A percentile compares a stretch with the other conserved stretches of the same genome.
Conservation (phyloP, 1,140 invertebrate species). For the Stenopsyche tienmushanensis region DNA sequence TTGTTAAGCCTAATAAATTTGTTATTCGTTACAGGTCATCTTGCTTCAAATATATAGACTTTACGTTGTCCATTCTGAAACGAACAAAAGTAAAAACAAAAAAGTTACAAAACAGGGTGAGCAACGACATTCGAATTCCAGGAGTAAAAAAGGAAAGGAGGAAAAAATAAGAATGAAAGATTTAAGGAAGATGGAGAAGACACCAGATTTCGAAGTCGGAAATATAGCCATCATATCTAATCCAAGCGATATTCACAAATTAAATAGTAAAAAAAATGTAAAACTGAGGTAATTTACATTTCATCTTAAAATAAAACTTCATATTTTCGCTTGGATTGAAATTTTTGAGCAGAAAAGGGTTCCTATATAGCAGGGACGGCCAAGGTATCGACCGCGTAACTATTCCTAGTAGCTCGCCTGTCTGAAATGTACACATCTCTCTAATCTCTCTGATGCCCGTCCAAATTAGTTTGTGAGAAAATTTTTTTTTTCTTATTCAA, state of each 20-base stretch:
- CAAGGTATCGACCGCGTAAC: conserved; percentile 9
- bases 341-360: conserved; percentile 38
- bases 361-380: conserved; percentile 8
- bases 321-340: conserved; percentile 17
- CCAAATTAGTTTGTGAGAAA: no score
- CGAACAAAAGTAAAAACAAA: conserved; percentile 58
- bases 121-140: neutral
- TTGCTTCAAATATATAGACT: conserved; percentile 80
- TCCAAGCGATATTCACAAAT: conserved; percentile 48
- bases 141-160: conserved; percentile 56
- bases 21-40: conserved; percentile 67
- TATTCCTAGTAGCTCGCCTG: conserved; percentile 37
- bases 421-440: conserved; percentile 35
- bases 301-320: conserved; percentile 41
- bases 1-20: no score
- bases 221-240: conserved; percentile 48
- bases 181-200: conserved; percentile 62
- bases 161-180: conserved; percentile 45
- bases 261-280: conserved; percentile 44
- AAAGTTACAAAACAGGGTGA: conserved; percentile 44
- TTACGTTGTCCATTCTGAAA: conserved; percentile 74
- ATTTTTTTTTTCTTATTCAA: no score
- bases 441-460: no score
- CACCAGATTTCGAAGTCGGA: conserved; percentile 60
- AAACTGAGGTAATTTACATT: conserved; percentile 31